A percentile compares a stretch with the other conserved stretches of the same genome.
Evolutionary conservation across 2,888 invertebrate species (phyloP).

Genomic region (Leistus spinibarbis): DNA sequence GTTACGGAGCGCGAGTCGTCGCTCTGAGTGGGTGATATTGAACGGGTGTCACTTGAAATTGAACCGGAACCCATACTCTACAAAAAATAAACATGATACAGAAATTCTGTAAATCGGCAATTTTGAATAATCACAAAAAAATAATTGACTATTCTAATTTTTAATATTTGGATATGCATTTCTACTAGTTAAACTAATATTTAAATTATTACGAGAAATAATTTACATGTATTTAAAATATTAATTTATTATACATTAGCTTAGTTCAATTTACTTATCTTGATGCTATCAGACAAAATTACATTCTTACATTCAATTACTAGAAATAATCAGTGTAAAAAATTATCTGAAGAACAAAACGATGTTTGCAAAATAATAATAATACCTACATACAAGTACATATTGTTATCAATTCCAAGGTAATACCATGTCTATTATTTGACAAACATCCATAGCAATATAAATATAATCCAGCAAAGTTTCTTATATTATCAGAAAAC

Average conservation of each 20-base stretch:
- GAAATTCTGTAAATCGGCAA: too few species aligned
- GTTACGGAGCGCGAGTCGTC: constrained; percentile 61
- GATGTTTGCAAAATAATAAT: not conserved
- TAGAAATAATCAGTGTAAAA: not conserved
- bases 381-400: not conserved
- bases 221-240: too few species aligned
- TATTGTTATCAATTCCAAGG: not conserved
- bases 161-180: too few species aligned
- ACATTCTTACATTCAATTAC: not conserved
- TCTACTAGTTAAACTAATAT: too few species aligned
- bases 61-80: constrained; percentile 56
- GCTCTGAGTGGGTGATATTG: constrained; percentile 66
- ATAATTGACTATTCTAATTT: too few species aligned
- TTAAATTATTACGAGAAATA: not conserved
- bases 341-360: not conserved
- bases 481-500: not conserved
- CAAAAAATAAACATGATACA: too few species aligned
- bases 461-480: not conserved
- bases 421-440: not conserved
- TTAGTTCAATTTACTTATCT: not conserved
- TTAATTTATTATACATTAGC: not conserved
- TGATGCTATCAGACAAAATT: not conserved
- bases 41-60: constrained; percentile 55
- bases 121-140: not conserved
- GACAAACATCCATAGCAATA: not conserved